Base-by-base conservation (phyloP, 2,113 vertebrate genomes). In the Indri indri region DNA sequence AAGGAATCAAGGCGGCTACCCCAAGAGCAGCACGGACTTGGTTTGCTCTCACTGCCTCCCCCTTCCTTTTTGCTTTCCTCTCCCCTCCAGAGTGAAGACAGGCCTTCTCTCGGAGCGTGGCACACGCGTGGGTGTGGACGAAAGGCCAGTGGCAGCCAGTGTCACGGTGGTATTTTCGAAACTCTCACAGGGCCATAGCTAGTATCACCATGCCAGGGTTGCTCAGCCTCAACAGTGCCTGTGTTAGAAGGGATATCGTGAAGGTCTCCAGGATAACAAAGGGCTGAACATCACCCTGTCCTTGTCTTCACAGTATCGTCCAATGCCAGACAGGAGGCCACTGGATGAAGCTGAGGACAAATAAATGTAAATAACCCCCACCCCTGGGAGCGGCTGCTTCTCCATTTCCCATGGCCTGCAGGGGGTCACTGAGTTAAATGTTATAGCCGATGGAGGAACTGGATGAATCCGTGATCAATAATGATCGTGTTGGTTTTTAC, bases 321-420 rank as follows among this genome's bases (percentile, higher is more conserved):
- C 54, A 40, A 3, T 6, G 42, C 52, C 59, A 84, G 76, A 76
- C 22, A 50, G 37, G 14, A 57, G 40, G 25, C 16, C 30, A 50
- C 4, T 61, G 73, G 74, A 65, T 71, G 70, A 90, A 61, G 47
- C 84, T 8, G 45, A 81, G 76, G 93, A 95, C 68, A 94, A 95
- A 86, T 45, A 86, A 57, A n/a, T 52, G 27, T 71, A 91, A 88
- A 57, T 30, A 68, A 66, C 8, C 37, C 52, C 14, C 84, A 14
- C 50, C 30, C 2, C 8, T 2, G 30, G 27, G 61, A 57, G 11
- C 71, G 42, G 6, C 37, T 9, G 54, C 32, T 42, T 40, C 74
- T 34, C 27, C 22, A 8, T 40, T 88, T 79, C 77, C 74, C 2
- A 0, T 0, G 52, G 54, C 70, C 68, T 2, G 8, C 14, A 16